Evolutionary conservation across 2,797 vertebrate species (phyloP), one percentile per base, ranked within the genome.

Genomic region (Philypnodon macrostomus): DNA sequence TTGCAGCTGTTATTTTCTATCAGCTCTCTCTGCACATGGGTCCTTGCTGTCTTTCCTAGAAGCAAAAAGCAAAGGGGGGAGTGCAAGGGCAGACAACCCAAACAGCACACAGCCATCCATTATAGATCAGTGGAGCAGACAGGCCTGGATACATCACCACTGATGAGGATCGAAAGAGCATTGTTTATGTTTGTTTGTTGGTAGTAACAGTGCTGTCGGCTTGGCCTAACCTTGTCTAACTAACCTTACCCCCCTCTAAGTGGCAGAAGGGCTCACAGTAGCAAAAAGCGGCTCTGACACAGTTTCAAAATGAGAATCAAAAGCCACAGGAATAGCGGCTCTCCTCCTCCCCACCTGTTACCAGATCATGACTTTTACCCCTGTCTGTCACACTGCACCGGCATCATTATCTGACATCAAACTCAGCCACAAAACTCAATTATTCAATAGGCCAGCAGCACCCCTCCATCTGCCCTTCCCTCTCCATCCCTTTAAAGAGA

Each of bases 81-180:
- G 53, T 13, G 58, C 42, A 34, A 58, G 48, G 44, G 59, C 53
- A 52, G 37, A 14, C 46, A 44, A 58, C 62, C 27, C 26, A 63
- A 72, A 76, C 68, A 47, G 50, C 66, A 47, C 66, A 47, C 36
- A 47, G 71, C 68, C 70, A 75, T 81, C 68, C 50, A 75, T 79
- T 70, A 75, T 80, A 66, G 63, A 82, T 77, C 77, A 75, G 67
- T 59, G 11, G 38, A 61, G 46, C 52, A 63, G 58, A 62, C 52
- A 12, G 55, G 47, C 51, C 64, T 19, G 53, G 31, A 67, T 53
- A 52, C 49, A 48, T 55, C 44, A 32, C 59, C 21, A 50, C 53
- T 75, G 69, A 76, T 67, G 67, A 61, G 37, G 46, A 56, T 44
- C 2, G 45, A 68, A 59, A 37, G 51, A 30, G 37, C 37, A 8